phyloP scores from a whole-genome alignment of 2,797 vertebrate species.

The Bradypus variegatus region DNA sequence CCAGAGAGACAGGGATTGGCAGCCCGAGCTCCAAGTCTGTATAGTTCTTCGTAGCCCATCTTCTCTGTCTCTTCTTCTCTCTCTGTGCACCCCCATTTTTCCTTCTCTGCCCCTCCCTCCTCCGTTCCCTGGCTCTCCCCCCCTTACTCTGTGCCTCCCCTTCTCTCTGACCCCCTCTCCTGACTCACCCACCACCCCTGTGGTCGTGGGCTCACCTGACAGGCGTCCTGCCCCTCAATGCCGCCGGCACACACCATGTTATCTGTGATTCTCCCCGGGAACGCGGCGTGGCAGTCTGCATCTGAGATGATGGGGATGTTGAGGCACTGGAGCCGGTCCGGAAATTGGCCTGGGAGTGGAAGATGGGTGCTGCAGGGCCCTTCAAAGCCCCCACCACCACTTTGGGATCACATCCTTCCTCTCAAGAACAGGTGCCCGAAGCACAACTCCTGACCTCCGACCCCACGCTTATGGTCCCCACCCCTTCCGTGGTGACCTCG shows the following conservation, averaged over 20 bases:
- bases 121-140: neutral
- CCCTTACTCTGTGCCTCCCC: too few species aligned
- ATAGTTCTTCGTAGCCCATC: neutral
- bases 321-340: slow-evolving; percentile 61
- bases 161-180: neutral
- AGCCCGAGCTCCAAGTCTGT: neutral
- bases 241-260: slow-evolving; percentile 62
- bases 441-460: neutral
- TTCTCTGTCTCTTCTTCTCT: neutral
- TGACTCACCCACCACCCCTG: too few species aligned
- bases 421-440: neutral
- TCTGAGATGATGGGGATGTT: slow-evolving; percentile 41
- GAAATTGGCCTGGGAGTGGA: slow-evolving; percentile 35
- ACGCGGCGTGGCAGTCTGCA: neutral
- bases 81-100: neutral
- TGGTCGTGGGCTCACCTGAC: slow-evolving; percentile 43
- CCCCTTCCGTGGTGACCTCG: neutral
- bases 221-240: slow-evolving; percentile 39
- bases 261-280: slow-evolving; percentile 47
- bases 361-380: neutral
- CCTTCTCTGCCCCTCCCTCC: neutral
- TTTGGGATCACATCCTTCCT: too few species aligned
- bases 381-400: neutral
- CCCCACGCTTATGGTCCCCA: neutral
- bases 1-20: neutral